phyloP scores from a whole-genome alignment of 2,113 vertebrate genomes.

The Ariopsis seemanni region DNA sequence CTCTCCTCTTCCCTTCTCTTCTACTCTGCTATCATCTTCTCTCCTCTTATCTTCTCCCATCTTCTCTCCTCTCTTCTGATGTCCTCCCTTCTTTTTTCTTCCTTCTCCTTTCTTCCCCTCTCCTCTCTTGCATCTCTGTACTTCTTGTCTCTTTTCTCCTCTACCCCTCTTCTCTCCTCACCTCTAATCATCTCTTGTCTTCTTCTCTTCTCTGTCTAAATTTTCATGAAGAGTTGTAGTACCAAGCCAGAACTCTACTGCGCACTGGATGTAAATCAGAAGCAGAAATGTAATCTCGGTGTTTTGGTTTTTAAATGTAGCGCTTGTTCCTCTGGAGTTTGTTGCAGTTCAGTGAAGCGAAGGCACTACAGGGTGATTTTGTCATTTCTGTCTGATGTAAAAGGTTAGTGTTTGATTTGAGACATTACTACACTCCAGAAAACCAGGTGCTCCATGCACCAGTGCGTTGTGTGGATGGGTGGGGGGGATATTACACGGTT shows the following conservation, averaged over 20 bases:
- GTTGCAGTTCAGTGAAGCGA: neutral
- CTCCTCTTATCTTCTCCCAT: neutral
- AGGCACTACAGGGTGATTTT: neutral
- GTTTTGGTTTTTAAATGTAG: neutral
- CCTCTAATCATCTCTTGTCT: neutral
- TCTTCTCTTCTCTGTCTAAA: neutral
- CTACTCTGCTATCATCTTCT: neutral
- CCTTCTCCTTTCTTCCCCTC: neutral
- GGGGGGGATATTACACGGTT: no score
- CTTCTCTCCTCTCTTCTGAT: no score
- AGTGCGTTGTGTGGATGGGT: neutral
- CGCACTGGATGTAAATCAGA: neutral
- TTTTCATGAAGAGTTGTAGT: neutral
- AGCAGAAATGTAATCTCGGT: neutral
- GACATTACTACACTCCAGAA: neutral
- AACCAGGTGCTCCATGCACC: no score
- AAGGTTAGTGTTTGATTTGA: neutral
- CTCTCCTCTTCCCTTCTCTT: no score
- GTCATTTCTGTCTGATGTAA: neutral
- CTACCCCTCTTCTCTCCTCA: neutral
- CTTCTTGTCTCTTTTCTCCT: neutral
- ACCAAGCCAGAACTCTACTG: neutral
- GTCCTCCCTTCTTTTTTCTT: neutral
- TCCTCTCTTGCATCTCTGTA: neutral
- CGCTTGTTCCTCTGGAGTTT: neutral